Evolutionary conservation across 2,888 invertebrate species (phyloP), one percentile per base, ranked within the genome.

Genomic region (Margaritifera margaritifera): DNA sequence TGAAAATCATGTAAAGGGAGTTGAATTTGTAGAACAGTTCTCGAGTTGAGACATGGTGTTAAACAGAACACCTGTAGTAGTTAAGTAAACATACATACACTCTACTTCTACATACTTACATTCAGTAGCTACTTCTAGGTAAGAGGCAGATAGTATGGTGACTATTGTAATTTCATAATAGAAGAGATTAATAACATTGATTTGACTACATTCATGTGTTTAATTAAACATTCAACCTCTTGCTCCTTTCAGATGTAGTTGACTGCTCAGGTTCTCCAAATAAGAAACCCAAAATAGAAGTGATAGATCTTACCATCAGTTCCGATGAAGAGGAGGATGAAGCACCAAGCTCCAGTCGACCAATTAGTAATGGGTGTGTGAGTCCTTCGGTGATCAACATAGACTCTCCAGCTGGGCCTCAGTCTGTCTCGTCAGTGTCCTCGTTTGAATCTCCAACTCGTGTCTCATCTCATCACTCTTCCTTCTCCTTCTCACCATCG

Each of bases 241-340:
- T 42, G 42, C 19, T 50, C 25, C 57, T 51, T 72, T 52, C 64
- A 66, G 71, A 71, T 64, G 64, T 68, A 8, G 52, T 62, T 3
- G 71, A 65, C 22, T 53, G 56, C 52, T 66, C 71, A 71, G 70
- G 73, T 25, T 75, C 80, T 58, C 75, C 79, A 24, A 59, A 73
- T 57, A 83, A 80, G 71, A 81, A 82, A 67, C 74, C 80, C 8
- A 79, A 82, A 31, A 72, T 80, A 59, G 84, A 84, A 51, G 82
- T 87, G 24, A 86, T 88, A 62, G 88, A 88, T 74, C 74, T 88
- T 61, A 83, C 84, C 68, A 85, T 84, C 72, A 82, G 84, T 20
- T 87, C 87, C 64, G 87, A 87, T 22, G 85, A 86, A 27, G 82
- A 80, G 27, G 73, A 77, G 51, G 62, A 64, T 18, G 42, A 53